Evolutionary conservation across 2,797 vertebrate species (phyloP).

Genomic region (Lithobates sylvaticus): DNA sequence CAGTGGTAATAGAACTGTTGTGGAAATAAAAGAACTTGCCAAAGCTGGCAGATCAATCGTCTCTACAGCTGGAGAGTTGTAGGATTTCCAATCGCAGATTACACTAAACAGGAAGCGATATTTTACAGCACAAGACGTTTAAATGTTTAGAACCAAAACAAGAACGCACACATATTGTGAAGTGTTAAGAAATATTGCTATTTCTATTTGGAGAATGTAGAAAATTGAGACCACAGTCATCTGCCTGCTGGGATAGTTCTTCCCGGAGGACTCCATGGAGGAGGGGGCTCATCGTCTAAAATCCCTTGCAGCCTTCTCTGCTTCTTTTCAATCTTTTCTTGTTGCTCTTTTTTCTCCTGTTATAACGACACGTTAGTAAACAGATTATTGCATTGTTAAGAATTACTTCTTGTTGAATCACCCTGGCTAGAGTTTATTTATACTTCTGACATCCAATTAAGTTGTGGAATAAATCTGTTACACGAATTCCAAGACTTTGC

Average conservation of each 20-base stretch:
- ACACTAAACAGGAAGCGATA: too few species aligned
- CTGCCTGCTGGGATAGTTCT: conserved; percentile 82
- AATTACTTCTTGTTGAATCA: neutral
- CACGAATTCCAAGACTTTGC: neutral
- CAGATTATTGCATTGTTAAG: neutral
- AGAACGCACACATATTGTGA: conserved; percentile 34
- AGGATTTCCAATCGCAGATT: too few species aligned
- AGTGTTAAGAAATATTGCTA: conserved; percentile 53
- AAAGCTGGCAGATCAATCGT: neutral
- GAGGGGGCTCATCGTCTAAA: conserved; percentile 73
- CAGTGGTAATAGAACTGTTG: too few species aligned
- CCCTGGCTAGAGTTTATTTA: neutral
- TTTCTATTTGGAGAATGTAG: conserved; percentile 35
- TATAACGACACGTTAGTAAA: neutral
- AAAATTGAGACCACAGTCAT: conserved; percentile 68
- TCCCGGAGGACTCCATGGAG: conserved; percentile 91
- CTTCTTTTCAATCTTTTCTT: conserved; percentile 78
- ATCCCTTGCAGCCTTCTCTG: conserved; percentile 78
- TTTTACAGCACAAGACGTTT: neutral
- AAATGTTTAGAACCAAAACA: conserved; percentile 17
- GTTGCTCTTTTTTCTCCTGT: conserved; percentile 86
- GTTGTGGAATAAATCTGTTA: too few species aligned
- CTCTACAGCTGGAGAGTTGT: too few species aligned
- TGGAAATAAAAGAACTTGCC: neutral
- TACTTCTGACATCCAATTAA: neutral